These are phyloP conservation scores for Caenorhabditis sp. DNA, from an alignment of 2,888 invertebrate genomes.

Conservation along the genomic window DNA sequence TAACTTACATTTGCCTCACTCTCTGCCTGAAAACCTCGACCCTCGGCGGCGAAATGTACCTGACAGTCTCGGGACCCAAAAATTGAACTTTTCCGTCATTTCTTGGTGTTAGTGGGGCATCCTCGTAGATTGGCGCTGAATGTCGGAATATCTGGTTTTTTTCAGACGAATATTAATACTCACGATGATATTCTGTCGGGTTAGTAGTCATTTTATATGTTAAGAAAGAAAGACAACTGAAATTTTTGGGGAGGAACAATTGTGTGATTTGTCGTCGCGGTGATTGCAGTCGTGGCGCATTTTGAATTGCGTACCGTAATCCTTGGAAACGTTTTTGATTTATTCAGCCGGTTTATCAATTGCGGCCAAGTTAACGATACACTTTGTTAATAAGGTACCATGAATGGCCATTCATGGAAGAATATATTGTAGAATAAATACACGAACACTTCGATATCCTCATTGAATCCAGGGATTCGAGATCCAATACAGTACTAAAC, in stretches of 20 bases:
- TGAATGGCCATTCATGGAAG: too few species aligned
- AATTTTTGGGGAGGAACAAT: neutral
- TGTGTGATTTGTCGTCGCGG: neutral
- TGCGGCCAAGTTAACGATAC: too few species aligned
- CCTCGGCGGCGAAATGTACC: constrained; percentile 56
- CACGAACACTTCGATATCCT: too few species aligned
- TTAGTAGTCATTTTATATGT: constrained; percentile 40
- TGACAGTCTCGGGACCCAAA: constrained; percentile 55
- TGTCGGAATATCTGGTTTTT: neutral
- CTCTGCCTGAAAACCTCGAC: constrained; percentile 21
- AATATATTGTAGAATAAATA: too few species aligned
- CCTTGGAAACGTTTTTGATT: neutral
- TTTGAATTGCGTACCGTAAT: neutral
- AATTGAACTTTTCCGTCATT: constrained; percentile 60
- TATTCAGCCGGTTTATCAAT: too few species aligned
- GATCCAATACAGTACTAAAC: neutral
- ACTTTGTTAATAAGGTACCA: too few species aligned
- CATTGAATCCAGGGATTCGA: neutral
- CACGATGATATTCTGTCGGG: constrained; percentile 32
- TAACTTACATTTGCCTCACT: constrained; percentile 16
- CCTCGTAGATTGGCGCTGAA: constrained; percentile 24
- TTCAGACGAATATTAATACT: neutral
- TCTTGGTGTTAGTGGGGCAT: constrained; percentile 43
- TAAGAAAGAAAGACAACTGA: too few species aligned
- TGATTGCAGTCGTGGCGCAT: neutral